phyloP scores from a whole-genome alignment of 2,888 invertebrate species.

The Orthosia incerta region DNA sequence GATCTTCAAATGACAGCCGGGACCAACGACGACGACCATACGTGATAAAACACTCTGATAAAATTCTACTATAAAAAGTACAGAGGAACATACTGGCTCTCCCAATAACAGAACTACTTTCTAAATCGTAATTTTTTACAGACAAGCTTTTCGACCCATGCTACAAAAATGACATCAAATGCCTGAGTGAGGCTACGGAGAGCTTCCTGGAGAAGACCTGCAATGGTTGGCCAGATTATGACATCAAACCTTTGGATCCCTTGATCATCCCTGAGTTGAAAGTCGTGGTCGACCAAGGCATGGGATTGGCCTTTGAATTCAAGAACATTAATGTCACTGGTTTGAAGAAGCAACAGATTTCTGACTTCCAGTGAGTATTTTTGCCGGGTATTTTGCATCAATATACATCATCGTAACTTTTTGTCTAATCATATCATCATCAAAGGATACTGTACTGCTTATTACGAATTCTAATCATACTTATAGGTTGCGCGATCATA shows the following conservation, averaged over 20 bases:
- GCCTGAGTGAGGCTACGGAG: slow-evolving; percentile 79
- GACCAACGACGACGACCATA: too few relatives aligned
- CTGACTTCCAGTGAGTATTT: slow-evolving; percentile 78
- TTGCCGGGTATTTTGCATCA: too few relatives aligned
- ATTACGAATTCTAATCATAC: not conserved
- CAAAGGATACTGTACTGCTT: not conserved
- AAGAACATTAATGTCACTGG: slow-evolving; percentile 80
- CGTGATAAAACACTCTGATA: not conserved
- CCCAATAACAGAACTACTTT: too few relatives aligned
- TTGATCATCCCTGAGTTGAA: slow-evolving; percentile 73
- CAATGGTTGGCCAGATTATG: slow-evolving; percentile 74
- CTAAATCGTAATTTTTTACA: slow-evolving; percentile 33
- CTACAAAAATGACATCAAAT: slow-evolving; percentile 77
- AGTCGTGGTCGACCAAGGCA: slow-evolving; percentile 65
- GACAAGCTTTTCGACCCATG: slow-evolving; percentile 74
- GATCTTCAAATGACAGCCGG: too few relatives aligned
- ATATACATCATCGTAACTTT: not conserved
- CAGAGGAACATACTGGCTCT: not conserved
- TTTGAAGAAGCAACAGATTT: slow-evolving; percentile 78
- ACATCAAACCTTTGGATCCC: slow-evolving; percentile 80
- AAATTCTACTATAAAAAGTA: not conserved
- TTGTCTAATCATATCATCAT: too few relatives aligned
- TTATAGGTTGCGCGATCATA: not conserved
- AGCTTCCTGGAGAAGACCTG: slow-evolving; percentile 79
- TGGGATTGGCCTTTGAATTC: slow-evolving; percentile 72